Conservation (phyloP, 2,888 invertebrate species). For the Meghimatium bilineatum region DNA sequence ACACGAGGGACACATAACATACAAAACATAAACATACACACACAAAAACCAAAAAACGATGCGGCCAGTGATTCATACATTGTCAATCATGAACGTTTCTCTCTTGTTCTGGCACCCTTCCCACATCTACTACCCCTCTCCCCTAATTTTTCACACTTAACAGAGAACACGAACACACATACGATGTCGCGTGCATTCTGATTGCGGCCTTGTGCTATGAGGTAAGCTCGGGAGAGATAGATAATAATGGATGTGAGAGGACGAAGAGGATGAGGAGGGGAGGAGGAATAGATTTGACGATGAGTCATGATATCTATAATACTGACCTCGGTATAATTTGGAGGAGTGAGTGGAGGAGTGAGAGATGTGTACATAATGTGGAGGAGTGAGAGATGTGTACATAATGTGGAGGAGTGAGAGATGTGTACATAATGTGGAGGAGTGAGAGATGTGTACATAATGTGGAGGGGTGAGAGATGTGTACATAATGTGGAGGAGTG, state of each 20-base stretch:
- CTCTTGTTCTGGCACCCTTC: neutral
- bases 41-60: no score
- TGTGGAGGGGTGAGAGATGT: no score
- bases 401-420: constrained; percentile 6
- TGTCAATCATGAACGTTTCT: neutral
- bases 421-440: no score
- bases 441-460: neutral
- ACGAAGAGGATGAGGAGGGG: neutral
- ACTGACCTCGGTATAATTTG: neutral
- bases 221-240: neutral
- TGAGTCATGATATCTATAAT: neutral
- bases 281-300: neutral
- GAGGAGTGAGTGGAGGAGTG: no score
- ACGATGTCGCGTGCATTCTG: neutral
- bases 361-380: neutral
- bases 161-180: no score
- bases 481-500: no score
- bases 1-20: neutral
- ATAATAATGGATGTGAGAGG: no score
- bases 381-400: neutral
- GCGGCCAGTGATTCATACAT: neutral
- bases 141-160: neutral
- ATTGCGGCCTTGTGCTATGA: neutral
- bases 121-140: neutral
- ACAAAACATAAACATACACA: neutral